A percentile compares a stretch with the other conserved stretches of the same genome.
Evolutionary conservation across 35 echinoderm and acorn worm species (phyloP).

Genomic region (Apostichopus japonicus): DNA sequence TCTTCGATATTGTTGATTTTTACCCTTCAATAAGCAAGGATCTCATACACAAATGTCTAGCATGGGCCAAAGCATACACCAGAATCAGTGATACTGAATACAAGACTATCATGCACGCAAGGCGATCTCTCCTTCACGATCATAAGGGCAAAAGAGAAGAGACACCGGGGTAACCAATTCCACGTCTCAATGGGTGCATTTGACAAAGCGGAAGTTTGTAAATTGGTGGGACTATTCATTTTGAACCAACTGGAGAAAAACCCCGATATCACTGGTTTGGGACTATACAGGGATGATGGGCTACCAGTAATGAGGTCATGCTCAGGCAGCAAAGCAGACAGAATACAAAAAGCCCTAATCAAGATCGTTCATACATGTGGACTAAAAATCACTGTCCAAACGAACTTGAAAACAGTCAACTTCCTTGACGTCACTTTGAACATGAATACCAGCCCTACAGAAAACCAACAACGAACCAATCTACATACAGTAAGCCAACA

Average conservation of each 20-base stretch:
- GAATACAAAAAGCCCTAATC: not conserved
- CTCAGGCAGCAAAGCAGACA: not conserved
- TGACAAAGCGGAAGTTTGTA: not conserved
- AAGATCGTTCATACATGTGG: not conserved
- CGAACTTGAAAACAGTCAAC: constrained; percentile 16
- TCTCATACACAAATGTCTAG: no score
- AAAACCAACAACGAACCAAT: constrained; percentile 44
- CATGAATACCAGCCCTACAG: constrained; percentile 25
- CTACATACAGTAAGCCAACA: constrained; percentile 5
- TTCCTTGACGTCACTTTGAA: constrained; percentile 44
- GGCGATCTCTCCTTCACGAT: no score
- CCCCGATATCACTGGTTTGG: not conserved
- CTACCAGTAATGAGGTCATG: not conserved
- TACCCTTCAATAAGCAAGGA: no score
- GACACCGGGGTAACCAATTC: not conserved
- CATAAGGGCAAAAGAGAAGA: no score
- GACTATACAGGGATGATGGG: not conserved
- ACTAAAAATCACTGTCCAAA: constrained; percentile 2
- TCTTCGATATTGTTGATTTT: no score
- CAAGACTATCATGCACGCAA: no score
- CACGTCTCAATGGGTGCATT: not conserved
- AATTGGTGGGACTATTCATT: not conserved
- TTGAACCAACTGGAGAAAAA: not conserved
- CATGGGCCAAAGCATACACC: no score
- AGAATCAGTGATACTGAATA: no score